Base-by-base conservation (phyloP, 2,797 vertebrate genomes). In the Vipera latastei region DNA sequence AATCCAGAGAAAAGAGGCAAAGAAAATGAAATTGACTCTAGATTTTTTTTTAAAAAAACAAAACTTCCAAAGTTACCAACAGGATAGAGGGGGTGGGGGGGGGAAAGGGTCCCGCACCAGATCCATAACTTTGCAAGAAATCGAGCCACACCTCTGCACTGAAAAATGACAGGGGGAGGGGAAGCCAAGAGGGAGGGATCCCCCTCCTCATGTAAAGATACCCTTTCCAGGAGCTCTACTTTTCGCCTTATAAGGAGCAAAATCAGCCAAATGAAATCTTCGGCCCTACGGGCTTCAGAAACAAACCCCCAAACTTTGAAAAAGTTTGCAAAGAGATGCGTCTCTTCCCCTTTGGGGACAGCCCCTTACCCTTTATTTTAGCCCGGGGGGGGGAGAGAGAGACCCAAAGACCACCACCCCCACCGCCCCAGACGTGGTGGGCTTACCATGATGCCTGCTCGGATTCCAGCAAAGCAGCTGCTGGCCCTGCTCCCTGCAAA, bases 161-260 rank as follows among this genome's bases (percentile, higher is more conserved):
- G 57, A 32, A 53, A 55, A 61, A 44, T 11, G 32, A 32, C 0
- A 13, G 0, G 18, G 56, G 56, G 3, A 1, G 51, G 51, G 22
- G 1, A 20, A 57, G 44, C 3, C 1, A 18, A 55, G 32, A 57
- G 59, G 51, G 48, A 13, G 25, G 16, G 56, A 38, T 14, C 65
- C 90, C 65, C 48, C 32, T 65, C 73, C 73, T 11, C 38, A 83
- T 25, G 11, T 13, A 25, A 89, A 91, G 12, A 3, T 25, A 48
- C 28, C 9, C 25, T 56, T 55, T 1, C 44, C 51, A 28, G 2
- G 14, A n/a, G 57, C 18, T 69, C 48, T 2, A 25, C 25, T 63
- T 91, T 91, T 91, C 2, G 63, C 92, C 92, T 93, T 93, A 93
- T 93, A 93, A 93, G 92, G 92, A 89, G 86, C 86, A 91, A n/a